These are phyloP conservation scores for Melinaea menophilus DNA, from an alignment of 2,888 invertebrate species.

Conservation along the genomic window DNA sequence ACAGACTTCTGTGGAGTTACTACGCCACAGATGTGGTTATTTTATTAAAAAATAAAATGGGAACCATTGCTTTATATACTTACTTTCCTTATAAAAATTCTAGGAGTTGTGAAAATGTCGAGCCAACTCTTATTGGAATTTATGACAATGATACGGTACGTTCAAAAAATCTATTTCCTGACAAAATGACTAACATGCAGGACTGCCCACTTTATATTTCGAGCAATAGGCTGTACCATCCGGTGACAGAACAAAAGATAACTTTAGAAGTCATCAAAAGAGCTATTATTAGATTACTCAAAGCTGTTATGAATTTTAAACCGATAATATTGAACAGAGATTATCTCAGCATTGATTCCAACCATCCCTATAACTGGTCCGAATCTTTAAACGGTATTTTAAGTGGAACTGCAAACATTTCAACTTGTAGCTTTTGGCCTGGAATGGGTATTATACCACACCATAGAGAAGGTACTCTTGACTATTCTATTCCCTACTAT, in stretches of 20 bases:
- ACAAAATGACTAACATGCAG: slow-evolving; percentile 59
- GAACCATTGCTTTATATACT: slow-evolving; percentile 44
- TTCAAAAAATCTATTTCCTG: slow-evolving; percentile 41
- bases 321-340: slow-evolving; percentile 51
- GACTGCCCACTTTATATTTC: slow-evolving; percentile 60
- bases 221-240: slow-evolving; percentile 54
- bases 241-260: slow-evolving; percentile 49
- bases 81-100: slow-evolving; percentile 55
- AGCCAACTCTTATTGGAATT: slow-evolving; percentile 44
- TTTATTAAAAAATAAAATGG: slow-evolving; percentile 38
- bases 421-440: slow-evolving; percentile 54
- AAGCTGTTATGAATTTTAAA: slow-evolving; percentile 59
- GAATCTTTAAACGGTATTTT: slow-evolving; percentile 58
- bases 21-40: slow-evolving; percentile 50
- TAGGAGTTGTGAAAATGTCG: slow-evolving; percentile 50
- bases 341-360: slow-evolving; percentile 56
- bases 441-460: slow-evolving; percentile 36
- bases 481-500: slow-evolving; percentile 57
- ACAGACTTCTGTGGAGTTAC: slow-evolving; percentile 50
- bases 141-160: slow-evolving; percentile 38
- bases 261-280: slow-evolving; percentile 56
- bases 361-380: slow-evolving; percentile 56
- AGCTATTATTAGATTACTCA: slow-evolving; percentile 45
- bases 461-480: slow-evolving; percentile 47
- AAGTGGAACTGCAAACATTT: slow-evolving; percentile 53